A percentile compares a stretch with the other conserved stretches of the same genome.
These are phyloP conservation scores for Lanius ludovicianus DNA, from an alignment of 2,113 vertebrate species.

Conservation along the genomic window DNA sequence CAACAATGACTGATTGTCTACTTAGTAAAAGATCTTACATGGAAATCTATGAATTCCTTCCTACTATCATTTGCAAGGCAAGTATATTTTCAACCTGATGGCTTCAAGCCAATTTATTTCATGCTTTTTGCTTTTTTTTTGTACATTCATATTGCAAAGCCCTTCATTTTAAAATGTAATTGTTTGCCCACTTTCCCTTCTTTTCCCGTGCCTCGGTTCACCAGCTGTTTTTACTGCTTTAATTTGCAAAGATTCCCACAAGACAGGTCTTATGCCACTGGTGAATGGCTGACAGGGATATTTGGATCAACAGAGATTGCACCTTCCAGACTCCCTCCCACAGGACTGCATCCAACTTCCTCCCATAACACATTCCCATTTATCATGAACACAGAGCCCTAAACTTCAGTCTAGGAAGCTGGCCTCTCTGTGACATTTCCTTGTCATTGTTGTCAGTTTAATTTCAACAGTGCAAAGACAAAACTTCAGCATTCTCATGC, in stretches of 20 bases:
- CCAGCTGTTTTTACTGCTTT: slow-evolving; percentile 1
- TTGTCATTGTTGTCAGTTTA: not conserved
- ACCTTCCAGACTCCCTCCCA: not conserved
- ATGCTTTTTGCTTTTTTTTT: not conserved
- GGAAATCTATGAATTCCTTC: not conserved
- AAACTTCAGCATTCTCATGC: not conserved
- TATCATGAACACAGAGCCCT: not conserved
- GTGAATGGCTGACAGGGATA: not conserved
- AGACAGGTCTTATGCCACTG: not conserved
- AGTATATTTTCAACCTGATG: not conserved
- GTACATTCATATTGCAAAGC: not conserved
- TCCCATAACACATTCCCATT: not conserved
- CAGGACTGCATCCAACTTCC: not conserved
- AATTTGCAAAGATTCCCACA: not conserved
- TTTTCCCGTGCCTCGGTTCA: not conserved
- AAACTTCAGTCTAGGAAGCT: not conserved
- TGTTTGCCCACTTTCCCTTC: not conserved
- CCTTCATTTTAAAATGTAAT: not conserved
- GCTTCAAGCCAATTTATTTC: not conserved
- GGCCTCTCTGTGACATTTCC: not conserved
- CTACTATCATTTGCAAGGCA: not conserved
- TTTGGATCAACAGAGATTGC: not conserved
- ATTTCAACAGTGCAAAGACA: not conserved
- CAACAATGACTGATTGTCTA: not conserved
- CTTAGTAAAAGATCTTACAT: not conserved